Evolutionary conservation across 2,797 vertebrate species (phyloP).

Genomic region (Mormyrops boulengeri): DNA sequence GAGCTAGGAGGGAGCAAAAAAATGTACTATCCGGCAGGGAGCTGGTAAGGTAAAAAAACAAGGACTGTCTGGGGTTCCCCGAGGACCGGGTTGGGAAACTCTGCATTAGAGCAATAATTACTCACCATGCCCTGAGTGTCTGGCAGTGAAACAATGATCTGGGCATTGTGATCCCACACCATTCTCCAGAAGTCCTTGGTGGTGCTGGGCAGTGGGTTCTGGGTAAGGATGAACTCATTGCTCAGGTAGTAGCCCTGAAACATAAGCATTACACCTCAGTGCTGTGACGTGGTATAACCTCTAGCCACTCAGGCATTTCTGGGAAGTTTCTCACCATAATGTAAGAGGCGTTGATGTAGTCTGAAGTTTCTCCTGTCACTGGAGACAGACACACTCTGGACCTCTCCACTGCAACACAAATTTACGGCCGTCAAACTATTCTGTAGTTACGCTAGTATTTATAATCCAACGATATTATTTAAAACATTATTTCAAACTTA

Average conservation of each 20-base stretch:
- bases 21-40: neutral
- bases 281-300: neutral
- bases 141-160: slow-evolving; percentile 77
- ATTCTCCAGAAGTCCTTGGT: slow-evolving; percentile 93
- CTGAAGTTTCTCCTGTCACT: slow-evolving; percentile 70
- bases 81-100: neutral
- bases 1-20: neutral
- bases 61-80: neutral
- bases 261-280: neutral
- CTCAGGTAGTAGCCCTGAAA: slow-evolving; percentile 80
- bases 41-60: neutral
- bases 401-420: slow-evolving; percentile 72
- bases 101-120: neutral
- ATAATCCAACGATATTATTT: neutral
- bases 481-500: neutral
- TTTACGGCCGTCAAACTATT: neutral
- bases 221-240: slow-evolving; percentile 84
- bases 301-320: neutral
- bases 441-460: neutral
- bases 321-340: slow-evolving; percentile 68
- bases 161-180: slow-evolving; percentile 89
- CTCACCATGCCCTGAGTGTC: slow-evolving; percentile 76
- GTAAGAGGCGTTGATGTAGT: slow-evolving; percentile 95
- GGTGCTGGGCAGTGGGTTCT: slow-evolving; percentile 84
- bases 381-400: slow-evolving; percentile 83